Percentiles rank a stretch among this genome's conserved stretches.
Conservation (phyloP, 1,140 invertebrate species). For the Pissodes strobi region DNA sequence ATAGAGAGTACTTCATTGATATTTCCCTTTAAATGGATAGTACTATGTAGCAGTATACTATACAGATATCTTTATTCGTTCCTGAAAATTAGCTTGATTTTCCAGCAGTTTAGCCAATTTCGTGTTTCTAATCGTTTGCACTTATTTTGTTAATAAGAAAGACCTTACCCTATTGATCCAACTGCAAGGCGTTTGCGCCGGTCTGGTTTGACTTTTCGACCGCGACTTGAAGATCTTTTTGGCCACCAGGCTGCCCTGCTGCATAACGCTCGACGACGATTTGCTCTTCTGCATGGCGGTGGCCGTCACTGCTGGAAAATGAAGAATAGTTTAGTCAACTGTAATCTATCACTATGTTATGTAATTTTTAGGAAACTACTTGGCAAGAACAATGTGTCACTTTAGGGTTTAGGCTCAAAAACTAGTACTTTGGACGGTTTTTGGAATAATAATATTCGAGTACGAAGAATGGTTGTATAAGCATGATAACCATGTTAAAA, state of each 20-base stretch:
- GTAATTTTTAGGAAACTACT: background rate
- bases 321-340: constrained; percentile 23
- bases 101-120: too few species aligned
- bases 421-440: too few species aligned
- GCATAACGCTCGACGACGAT: constrained; percentile 82
- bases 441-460: too few species aligned
- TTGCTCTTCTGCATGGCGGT: constrained; percentile 84
- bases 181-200: constrained; percentile 57
- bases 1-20: too few species aligned
- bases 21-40: too few species aligned
- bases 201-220: constrained; percentile 76
- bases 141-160: background rate
- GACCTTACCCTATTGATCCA: constrained; percentile 84
- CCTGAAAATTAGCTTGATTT: too few species aligned
- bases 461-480: too few species aligned
- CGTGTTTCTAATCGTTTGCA: too few species aligned
- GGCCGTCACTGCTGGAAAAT: constrained; percentile 59
- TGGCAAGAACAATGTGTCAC: background rate
- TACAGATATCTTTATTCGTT: too few species aligned
- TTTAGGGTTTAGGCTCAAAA: too few species aligned
- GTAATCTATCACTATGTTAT: constrained; percentile 24
- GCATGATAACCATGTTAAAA: too few species aligned
- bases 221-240: constrained; percentile 81
- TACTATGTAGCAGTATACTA: too few species aligned
- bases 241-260: constrained; percentile 73